Evolutionary conservation across 2,888 invertebrate species (phyloP), one percentile per base, ranked within the genome.

Genomic region (Polydrusus cervinus): DNA sequence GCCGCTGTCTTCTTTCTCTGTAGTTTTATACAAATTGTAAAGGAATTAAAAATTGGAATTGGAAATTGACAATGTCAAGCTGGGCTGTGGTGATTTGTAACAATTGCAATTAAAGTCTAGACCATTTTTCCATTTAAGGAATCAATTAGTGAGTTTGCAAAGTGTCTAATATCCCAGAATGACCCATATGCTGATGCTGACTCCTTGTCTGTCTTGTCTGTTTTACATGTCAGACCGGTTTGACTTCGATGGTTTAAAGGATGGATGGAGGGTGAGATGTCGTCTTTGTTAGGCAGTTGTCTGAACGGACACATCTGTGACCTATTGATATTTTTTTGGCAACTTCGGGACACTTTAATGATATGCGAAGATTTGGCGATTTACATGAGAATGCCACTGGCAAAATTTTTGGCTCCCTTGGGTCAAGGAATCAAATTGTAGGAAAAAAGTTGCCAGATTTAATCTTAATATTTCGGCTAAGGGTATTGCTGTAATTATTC

Each of bases 181-280:
- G 34, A 34, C 34, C 34, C 34, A 34, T 10, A 7, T 7, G 7
- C 30, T 30, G 3, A 25, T 25, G 5, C 25, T 25, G 25, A 43
- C 1, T 38, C 11, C 38, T 60, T 60, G 57, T 14, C 57, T 60
- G 38, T 75, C 64, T 61, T 62, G 69, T 71, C 70, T 71, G 74
- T 77, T 78, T 75, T 77, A 77, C 77, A 79, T 76, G 73, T 73
- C 57, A 65, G 64, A 77, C 68, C 73, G 74, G 78, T 75, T 76
- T 62, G 61, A 51, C 69, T 77, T 77, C 77, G 71, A 67, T 62
- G 40, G 45, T 30, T 51, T 20, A 62, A 62, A 18, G 67, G 47
- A 67, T 57, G 71, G 60, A 71, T 71, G 11, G 40, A 43, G 57
- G 65, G 57, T 55, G 71, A 70, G 55, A 64, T 18, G 43, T 30